Base-by-base conservation (phyloP, 2,113 vertebrate genomes). In the Clarias macrocephalus region DNA sequence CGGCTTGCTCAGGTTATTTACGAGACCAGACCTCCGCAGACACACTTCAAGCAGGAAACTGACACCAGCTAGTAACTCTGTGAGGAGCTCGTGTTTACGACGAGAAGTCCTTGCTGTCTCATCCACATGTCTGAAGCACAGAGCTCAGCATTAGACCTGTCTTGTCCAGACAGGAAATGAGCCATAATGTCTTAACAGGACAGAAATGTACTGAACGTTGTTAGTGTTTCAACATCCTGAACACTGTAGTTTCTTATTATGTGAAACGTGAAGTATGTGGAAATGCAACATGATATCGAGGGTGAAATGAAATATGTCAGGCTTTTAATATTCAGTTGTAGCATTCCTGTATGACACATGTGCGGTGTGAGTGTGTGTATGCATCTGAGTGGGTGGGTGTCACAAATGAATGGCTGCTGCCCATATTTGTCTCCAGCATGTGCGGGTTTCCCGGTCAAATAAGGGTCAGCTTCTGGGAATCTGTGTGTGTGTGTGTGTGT, bases 371-470 rank as follows among this genome's bases (percentile, higher is more conserved):
- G 91, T 87, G 91, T 10, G 68, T 82, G 76, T 42, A 57, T 80
- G 68, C 60, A 57, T 88, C 63, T 86, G 72, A 81, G 79, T 85
- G 77, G 82, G 62, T 28, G 54, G 82, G 52, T 85, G 87, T 88
- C 84, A 86, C 84, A 80, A 60, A 48, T 88, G 76, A 86, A 88
- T 60, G 84, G 59, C 87, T 90, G 82, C 84, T 88, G 81, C 87
- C 82, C 87, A 88, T 88, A 86, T 88, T 88, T 81, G 87, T 90
- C 60, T 86, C 52, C 57, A 54, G 15, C 87, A 70, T 90, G 76
- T 90, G 87, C 87, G 85, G 77, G 89, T 88, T 90, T 91, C 90
- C 92, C 85, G 85, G 91, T 86, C 91, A 90, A 83, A 91, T 82
- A 91, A 90, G 88, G 80, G 92, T 92, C 89, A 90, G 84, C 89